Conservation (phyloP, 2,797 vertebrate genomes). For the Ctenosaura bakeri region DNA sequence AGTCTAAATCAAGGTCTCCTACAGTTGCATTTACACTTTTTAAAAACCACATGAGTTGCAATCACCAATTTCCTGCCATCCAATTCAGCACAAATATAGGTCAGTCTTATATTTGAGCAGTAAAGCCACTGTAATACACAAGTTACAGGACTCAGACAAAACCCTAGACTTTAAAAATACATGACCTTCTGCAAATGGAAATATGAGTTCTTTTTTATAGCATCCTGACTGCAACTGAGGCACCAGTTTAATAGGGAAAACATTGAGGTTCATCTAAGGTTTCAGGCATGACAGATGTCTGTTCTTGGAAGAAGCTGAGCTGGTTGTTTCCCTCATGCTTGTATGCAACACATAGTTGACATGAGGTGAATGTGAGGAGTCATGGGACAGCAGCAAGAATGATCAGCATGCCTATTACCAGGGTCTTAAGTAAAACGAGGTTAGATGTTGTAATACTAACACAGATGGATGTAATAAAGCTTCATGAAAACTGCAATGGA, state of each 20-base stretch:
- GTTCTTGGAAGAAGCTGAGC: not conserved
- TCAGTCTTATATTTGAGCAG: not conserved
- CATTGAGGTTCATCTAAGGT: not conserved
- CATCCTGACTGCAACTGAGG: not conserved
- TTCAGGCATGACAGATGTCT: slow-evolving; percentile 18
- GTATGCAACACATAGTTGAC: not conserved
- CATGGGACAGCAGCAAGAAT: not conserved
- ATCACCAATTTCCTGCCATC: not conserved
- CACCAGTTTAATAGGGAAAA: accelerated
- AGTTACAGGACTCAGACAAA: not conserved
- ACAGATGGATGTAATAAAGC: slow-evolving; percentile 11
- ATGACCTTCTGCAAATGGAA: not conserved
- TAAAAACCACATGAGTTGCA: not conserved
- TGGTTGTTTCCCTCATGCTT: slow-evolving; percentile 17
- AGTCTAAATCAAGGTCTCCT: not conserved
- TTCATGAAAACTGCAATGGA: not conserved
- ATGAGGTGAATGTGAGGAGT: slow-evolving; percentile 13
- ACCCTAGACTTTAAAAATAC: not conserved
- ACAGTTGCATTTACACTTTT: not conserved
- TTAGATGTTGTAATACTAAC: slow-evolving; percentile 31
- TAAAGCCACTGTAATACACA: not conserved
- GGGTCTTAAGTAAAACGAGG: not conserved
- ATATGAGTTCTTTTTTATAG: slow-evolving; percentile 7
- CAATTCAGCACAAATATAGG: not conserved
- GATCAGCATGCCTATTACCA: slow-evolving; percentile 31